Evolutionary conservation across 2,888 invertebrate species (phyloP).

Genomic region (Apotomis turbidana): DNA sequence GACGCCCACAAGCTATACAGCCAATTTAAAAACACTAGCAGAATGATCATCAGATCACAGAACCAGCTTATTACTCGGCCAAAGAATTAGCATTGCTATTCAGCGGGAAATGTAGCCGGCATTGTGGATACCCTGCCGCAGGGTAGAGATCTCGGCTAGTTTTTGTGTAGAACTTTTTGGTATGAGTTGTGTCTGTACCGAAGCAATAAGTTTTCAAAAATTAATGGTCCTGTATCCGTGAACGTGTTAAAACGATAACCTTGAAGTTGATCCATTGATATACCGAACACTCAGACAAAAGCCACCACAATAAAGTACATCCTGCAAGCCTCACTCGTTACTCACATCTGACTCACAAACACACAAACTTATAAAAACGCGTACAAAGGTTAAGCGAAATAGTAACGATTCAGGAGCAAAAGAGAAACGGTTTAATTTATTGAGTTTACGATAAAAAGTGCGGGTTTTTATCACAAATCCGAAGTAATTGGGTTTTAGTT

Average conservation of each 20-base stretch:
- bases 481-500: conserved; percentile 33
- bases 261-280: not conserved
- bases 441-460: conserved; percentile 37
- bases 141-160: too few relatives aligned
- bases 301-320: conserved; percentile 17
- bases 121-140: too few relatives aligned
- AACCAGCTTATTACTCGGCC: too few relatives aligned
- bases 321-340: conserved; percentile 24
- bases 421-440: conserved; percentile 47
- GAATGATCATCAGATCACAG: too few relatives aligned
- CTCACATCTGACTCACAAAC: conserved; percentile 31
- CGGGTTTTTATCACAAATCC: conserved; percentile 38
- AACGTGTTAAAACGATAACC: not conserved
- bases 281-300: not conserved
- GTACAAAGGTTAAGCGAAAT: conserved; percentile 6
- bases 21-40: too few relatives aligned
- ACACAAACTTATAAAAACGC: conserved; percentile 15
- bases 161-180: too few relatives aligned
- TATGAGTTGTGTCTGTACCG: too few relatives aligned
- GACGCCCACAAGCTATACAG: too few relatives aligned
- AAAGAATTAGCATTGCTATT: too few relatives aligned
- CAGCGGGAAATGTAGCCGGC: too few relatives aligned
- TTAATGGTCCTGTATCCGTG: too few relatives aligned
- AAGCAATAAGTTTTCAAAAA: too few relatives aligned
- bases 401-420: conserved; percentile 3